These are phyloP conservation scores for Lochmaea crataegi DNA, from an alignment of 2,888 invertebrate species.

Conservation along the genomic window DNA sequence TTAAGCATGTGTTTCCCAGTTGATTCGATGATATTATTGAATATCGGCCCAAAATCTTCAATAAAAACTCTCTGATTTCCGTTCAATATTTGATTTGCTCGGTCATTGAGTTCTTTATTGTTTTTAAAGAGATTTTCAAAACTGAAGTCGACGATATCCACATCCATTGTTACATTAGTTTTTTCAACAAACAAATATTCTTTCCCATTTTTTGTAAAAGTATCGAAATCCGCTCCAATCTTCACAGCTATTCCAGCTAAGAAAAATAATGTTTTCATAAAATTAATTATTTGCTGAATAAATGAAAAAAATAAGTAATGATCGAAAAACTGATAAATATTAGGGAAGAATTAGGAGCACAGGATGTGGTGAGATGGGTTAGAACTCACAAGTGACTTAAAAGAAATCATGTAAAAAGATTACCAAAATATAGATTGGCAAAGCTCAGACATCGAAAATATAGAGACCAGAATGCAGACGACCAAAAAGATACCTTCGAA, in stretches of 20 bases:
- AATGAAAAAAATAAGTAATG: too few species aligned
- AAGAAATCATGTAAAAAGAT: too few species aligned
- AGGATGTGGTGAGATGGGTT: too few species aligned
- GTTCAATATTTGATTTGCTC: conserved; percentile 78
- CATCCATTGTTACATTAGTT: conserved; percentile 72
- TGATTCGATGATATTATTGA: conserved; percentile 70
- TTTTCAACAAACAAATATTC: conserved; percentile 71
- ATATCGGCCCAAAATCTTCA: conserved; percentile 73
- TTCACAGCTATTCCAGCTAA: conserved; percentile 73
- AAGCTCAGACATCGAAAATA: too few species aligned
- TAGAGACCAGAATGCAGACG: too few species aligned
- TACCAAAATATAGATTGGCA: too few species aligned
- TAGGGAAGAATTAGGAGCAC: too few species aligned
- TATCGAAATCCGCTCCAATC: conserved; percentile 69
- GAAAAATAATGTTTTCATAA: conserved; percentile 30
- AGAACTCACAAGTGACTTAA: too few species aligned
- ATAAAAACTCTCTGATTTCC: conserved; percentile 77
- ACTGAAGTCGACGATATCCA: conserved; percentile 71
- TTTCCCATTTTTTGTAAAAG: conserved; percentile 64
- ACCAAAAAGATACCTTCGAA: too few species aligned
- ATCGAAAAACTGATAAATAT: too few species aligned
- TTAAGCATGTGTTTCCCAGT: conserved; percentile 68
- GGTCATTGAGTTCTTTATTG: conserved; percentile 68
- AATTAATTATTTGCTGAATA: not conserved
- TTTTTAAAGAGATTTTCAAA: conserved; percentile 77